These are phyloP conservation scores for Argyrosomus japonicus DNA, from an alignment of 2,113 vertebrate species.

Conservation along the genomic window DNA sequence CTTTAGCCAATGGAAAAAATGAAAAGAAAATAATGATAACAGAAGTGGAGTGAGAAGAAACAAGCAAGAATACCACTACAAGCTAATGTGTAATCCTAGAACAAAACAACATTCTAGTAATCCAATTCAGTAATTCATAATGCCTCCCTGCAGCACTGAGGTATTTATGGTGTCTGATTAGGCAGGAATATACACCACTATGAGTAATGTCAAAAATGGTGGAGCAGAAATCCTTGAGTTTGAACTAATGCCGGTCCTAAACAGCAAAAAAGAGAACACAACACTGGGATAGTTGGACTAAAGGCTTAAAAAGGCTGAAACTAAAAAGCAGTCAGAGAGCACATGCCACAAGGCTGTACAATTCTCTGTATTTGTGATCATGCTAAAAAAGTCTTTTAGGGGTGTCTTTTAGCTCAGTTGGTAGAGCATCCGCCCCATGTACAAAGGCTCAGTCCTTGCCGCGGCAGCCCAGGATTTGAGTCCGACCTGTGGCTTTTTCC, in stretches of 20 bases:
- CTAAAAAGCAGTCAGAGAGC: neutral
- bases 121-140: neutral
- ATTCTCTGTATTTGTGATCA: neutral
- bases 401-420: too few relatives aligned
- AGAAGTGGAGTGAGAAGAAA: neutral
- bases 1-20: too few relatives aligned
- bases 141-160: neutral
- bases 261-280: neutral
- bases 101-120: neutral
- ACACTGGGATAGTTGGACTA: neutral
- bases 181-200: neutral
- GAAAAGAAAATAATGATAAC: neutral
- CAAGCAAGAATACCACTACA: neutral
- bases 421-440: too few relatives aligned
- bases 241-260: neutral
- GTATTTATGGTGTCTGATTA: neutral
- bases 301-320: neutral
- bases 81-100: neutral
- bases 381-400: too few relatives aligned
- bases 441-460: too few relatives aligned
- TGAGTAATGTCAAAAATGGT: neutral
- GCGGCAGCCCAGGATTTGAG: too few relatives aligned
- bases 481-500: too few relatives aligned
- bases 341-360: neutral
- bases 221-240: neutral